Percentiles rank a stretch among this genome's conserved stretches.
Evolutionary conservation across 2,888 invertebrate genomes (phyloP).

Genomic region (Morpho helenor): DNA sequence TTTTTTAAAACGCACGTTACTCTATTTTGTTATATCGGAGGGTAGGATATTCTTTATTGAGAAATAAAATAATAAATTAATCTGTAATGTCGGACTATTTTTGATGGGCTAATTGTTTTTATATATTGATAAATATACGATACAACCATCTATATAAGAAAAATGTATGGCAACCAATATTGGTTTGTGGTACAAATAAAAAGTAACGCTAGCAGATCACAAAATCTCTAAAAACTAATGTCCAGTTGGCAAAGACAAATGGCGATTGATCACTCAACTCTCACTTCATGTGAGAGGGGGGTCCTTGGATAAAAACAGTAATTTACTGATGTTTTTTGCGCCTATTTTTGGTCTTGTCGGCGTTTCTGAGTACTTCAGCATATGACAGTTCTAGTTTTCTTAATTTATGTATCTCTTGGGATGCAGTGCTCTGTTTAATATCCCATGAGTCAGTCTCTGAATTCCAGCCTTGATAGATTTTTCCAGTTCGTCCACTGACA

Average conservation of each 20-base stretch:
- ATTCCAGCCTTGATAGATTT: constrained; percentile 73
- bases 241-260: constrained; percentile 77
- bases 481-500: constrained; percentile 68
- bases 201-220: constrained; percentile 76
- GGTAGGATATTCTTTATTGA: constrained; percentile 27
- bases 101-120: constrained; percentile 26
- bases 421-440: constrained; percentile 84
- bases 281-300: constrained; percentile 56
- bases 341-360: constrained; percentile 77
- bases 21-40: constrained; percentile 31
- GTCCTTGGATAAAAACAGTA: constrained; percentile 53
- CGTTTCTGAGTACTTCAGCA: constrained; percentile 89
- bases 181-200: constrained; percentile 68
- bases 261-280: constrained; percentile 71
- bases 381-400: constrained; percentile 90
- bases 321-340: constrained; percentile 74
- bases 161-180: constrained; percentile 66
- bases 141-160: constrained; percentile 55
- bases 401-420: constrained; percentile 89
- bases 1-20: constrained; percentile 29
- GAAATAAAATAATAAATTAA: constrained; percentile 24
- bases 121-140: constrained; percentile 35
- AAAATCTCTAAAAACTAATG: constrained; percentile 68
- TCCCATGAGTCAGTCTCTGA: constrained; percentile 71
- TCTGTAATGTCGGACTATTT: constrained; percentile 24